These are phyloP conservation scores for Cryptotis parvus DNA, from an alignment of 2,113 vertebrate genomes.

Conservation along the genomic window DNA sequence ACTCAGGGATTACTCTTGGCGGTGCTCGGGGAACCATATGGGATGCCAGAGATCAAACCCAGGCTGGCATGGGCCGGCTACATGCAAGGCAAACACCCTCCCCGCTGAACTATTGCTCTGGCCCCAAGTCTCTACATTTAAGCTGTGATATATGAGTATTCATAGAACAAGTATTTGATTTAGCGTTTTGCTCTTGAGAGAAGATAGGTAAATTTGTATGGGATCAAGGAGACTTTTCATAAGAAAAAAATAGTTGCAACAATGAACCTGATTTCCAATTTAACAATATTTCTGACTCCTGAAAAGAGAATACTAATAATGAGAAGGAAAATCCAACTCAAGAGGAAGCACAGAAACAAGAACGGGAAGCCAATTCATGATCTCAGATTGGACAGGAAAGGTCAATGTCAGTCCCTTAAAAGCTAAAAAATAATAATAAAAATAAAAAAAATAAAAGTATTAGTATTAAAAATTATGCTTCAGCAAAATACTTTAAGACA, in stretches of 20 bases:
- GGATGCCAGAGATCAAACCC: too few species aligned
- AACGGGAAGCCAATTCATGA: background rate
- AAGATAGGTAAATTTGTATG: background rate
- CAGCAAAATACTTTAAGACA: background rate
- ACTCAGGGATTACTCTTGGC: too few species aligned
- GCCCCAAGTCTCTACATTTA: slow-evolving; percentile 9
- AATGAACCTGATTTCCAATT: background rate
- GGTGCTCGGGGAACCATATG: too few species aligned
- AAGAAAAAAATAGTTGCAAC: background rate
- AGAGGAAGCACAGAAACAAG: background rate
- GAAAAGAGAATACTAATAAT: background rate
- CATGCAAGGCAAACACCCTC: too few species aligned
- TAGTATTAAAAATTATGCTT: background rate
- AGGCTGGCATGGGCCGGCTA: too few species aligned
- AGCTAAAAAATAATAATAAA: too few species aligned
- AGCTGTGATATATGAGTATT: background rate
- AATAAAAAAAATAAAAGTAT: too few species aligned
- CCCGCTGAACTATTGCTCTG: too few species aligned
- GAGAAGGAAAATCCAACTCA: background rate
- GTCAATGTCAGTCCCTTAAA: background rate
- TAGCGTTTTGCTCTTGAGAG: background rate
- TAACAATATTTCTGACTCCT: background rate
- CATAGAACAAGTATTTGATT: background rate
- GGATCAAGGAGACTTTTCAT: background rate
- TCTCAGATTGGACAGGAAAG: background rate